Conservation (phyloP, 2,888 invertebrate genomes). For the Pomacea canaliculata region DNA sequence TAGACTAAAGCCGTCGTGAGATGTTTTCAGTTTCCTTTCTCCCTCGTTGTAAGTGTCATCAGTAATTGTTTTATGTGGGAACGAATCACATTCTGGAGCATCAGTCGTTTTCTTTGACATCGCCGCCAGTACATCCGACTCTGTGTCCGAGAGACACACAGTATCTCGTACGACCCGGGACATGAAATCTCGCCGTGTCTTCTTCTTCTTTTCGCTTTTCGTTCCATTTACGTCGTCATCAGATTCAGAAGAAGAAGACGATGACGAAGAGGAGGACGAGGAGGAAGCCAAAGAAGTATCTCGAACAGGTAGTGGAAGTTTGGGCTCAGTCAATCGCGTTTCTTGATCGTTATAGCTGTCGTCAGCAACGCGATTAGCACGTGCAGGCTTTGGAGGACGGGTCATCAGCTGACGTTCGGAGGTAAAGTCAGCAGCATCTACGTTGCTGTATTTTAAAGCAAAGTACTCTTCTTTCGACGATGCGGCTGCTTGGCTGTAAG, state of each 20-base stretch:
- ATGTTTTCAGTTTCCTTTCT: too few relatives aligned
- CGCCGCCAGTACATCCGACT: neutral
- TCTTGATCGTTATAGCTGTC: neutral
- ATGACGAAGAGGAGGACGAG: conserved; percentile 10
- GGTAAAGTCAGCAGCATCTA: too few relatives aligned
- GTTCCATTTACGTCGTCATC: neutral
- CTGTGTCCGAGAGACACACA: neutral
- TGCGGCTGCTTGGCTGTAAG: too few relatives aligned
- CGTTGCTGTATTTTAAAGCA: too few relatives aligned
- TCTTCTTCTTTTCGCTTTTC: neutral
- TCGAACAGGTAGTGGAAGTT: conserved; percentile 2
- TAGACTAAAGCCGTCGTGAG: too few relatives aligned
- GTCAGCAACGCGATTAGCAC: conserved; percentile 5
- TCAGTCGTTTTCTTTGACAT: too few relatives aligned
- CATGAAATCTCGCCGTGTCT: neutral
- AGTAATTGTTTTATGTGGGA: too few relatives aligned
- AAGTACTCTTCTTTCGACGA: too few relatives aligned
- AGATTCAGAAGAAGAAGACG: conserved; percentile 7
- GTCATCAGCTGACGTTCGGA: too few relatives aligned
- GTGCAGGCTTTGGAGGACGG: conserved; percentile 2
- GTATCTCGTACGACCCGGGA: neutral
- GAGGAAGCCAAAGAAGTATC: conserved; percentile 1
- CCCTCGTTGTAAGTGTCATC: too few relatives aligned
- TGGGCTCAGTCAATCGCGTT: neutral
- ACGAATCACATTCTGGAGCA: too few relatives aligned